Evolutionary conservation across 2,888 invertebrate species (phyloP).

Genomic region (Cerastoderma edule): DNA sequence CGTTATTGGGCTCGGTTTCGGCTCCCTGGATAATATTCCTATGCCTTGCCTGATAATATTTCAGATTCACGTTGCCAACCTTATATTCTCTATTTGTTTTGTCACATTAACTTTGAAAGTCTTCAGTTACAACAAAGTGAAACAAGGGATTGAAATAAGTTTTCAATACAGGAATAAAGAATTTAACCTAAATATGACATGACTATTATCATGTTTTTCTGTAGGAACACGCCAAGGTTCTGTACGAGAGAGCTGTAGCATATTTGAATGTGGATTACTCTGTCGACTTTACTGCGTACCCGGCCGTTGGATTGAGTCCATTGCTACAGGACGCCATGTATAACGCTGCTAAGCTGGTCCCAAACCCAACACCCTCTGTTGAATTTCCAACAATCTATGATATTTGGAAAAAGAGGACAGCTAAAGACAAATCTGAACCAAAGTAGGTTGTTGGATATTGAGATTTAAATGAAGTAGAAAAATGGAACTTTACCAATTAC

Average conservation of each 20-base stretch:
- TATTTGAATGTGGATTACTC: slow-evolving; percentile 73
- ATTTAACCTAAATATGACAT: not conserved
- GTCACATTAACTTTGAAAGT: too few species aligned
- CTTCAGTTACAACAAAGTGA: too few species aligned
- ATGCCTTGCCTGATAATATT: too few species aligned
- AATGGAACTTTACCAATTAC: too few species aligned
- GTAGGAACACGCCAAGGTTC: slow-evolving; percentile 74
- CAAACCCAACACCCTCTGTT: slow-evolving; percentile 76
- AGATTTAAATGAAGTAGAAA: too few species aligned
- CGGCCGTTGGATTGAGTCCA: slow-evolving; percentile 72
- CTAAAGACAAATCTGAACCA: slow-evolving; percentile 49
- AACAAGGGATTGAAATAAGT: too few species aligned
- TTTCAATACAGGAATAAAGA: too few species aligned
- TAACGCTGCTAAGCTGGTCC: slow-evolving; percentile 82
- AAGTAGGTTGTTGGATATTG: slow-evolving; percentile 43
- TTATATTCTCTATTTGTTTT: too few species aligned
- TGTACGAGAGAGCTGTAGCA: slow-evolving; percentile 70
- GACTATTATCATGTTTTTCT: not conserved
- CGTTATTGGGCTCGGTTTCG: too few species aligned
- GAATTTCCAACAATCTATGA: slow-evolving; percentile 79
- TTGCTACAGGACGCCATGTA: slow-evolving; percentile 80
- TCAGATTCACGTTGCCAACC: too few species aligned
- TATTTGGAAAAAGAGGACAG: slow-evolving; percentile 76
- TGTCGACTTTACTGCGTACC: slow-evolving; percentile 54
- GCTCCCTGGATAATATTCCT: too few species aligned